Percentiles rank a stretch among this genome's conserved stretches.
phyloP scores from a whole-genome alignment of 2,797 vertebrate species.

The Characodon lateralis region DNA sequence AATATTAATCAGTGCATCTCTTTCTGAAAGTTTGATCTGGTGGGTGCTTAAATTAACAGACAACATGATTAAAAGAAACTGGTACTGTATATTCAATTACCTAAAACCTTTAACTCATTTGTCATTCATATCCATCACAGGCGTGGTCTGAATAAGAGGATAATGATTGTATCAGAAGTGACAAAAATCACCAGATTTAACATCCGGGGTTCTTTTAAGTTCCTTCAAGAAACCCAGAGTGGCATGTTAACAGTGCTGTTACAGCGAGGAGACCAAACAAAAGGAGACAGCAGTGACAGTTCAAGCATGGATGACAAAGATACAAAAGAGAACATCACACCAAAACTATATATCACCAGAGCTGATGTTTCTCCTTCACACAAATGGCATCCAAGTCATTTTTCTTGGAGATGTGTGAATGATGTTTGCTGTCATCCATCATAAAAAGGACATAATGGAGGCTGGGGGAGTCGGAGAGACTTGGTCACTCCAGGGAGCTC shows the following conservation, averaged over 20 bases:
- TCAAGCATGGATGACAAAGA: conserved; percentile 72
- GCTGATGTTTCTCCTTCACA: conserved; percentile 80
- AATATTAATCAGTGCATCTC: background rate
- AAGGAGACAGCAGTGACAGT: conserved; percentile 74
- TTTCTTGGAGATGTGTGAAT: conserved; percentile 79
- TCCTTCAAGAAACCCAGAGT: conserved; percentile 57
- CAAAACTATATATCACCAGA: conserved; percentile 70
- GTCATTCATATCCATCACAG: conserved; percentile 44
- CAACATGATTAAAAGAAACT: too few relatives aligned
- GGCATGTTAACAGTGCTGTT: conserved; percentile 59
- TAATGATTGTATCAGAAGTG: conserved; percentile 56
- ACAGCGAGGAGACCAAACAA: conserved; percentile 60
- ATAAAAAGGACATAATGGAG: conserved; percentile 73
- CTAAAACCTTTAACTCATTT: background rate
- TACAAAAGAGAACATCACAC: conserved; percentile 76
- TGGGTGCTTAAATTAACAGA: too few relatives aligned
- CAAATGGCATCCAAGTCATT: conserved; percentile 77
- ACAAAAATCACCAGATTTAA: conserved; percentile 56
- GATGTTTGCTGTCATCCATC: conserved; percentile 80
- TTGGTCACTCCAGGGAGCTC: conserved; percentile 83
- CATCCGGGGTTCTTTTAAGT: conserved; percentile 55
- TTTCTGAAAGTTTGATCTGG: too few relatives aligned
- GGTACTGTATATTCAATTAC: background rate
- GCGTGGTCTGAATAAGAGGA: conserved; percentile 47
- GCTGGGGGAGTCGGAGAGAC: conserved; percentile 69